phyloP scores from a whole-genome alignment of 2,113 vertebrate species.

The Megaceryle torquata region DNA sequence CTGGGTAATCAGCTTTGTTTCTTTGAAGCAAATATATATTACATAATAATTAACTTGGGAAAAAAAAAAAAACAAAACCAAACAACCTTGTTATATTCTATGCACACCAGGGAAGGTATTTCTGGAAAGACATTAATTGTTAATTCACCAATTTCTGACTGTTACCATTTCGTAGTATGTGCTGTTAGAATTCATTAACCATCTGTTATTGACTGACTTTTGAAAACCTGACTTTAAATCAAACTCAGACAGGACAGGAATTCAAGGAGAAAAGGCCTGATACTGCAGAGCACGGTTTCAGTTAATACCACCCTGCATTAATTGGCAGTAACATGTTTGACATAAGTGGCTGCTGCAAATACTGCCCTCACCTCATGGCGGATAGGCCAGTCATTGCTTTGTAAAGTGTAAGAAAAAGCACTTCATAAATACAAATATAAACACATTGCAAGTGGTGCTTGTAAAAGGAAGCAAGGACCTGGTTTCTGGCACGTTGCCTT shows the following conservation, averaged over 20 bases:
- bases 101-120: background rate
- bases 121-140: constrained; percentile 35
- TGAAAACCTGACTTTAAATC: constrained; percentile 48
- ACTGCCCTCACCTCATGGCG: constrained; percentile 19
- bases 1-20: background rate
- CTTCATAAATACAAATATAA: constrained; percentile 75
- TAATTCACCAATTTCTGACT: constrained; percentile 3
- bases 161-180: background rate
- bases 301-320: constrained; percentile 59
- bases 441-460: constrained; percentile 59
- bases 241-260: constrained; percentile 37
- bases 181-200: constrained; percentile 42
- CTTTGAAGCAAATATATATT: background rate
- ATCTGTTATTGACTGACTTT: constrained; percentile 50
- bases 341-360: constrained; percentile 46
- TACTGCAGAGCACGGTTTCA: constrained; percentile 9
- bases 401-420: constrained; percentile 68
- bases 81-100: background rate
- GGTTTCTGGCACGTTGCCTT: constrained; percentile 56
- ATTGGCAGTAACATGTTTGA: constrained; percentile 63
- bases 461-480: constrained; percentile 58
- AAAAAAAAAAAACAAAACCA: background rate
- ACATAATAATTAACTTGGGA: background rate
- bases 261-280: constrained; percentile 14
- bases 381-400: constrained; percentile 48